These are phyloP conservation scores for Scyliorhinus canicula DNA, from an alignment of 2,797 vertebrate genomes.

Conservation along the genomic window DNA sequence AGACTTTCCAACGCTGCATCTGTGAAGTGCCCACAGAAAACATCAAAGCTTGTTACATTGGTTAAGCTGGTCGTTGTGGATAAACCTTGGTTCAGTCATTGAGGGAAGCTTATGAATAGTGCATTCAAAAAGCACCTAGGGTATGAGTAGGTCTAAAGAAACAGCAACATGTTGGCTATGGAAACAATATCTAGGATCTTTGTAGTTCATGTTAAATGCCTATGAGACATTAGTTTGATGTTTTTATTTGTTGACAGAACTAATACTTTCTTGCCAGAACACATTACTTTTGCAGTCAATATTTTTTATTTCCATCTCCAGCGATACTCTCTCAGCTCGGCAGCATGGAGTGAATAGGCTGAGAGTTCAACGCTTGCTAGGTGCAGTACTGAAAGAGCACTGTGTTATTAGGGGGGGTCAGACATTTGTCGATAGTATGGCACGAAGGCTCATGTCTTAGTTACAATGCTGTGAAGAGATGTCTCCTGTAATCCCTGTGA, in stretches of 20 bases:
- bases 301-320: neutral
- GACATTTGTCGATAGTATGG: too few relatives aligned
- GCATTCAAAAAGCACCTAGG: neutral
- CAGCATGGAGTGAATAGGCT: too few relatives aligned
- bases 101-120: neutral
- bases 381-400: too few relatives aligned
- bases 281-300: neutral
- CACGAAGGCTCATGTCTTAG: too few relatives aligned
- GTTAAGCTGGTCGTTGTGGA: neutral
- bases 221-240: neutral
- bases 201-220: neutral
- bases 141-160: neutral
- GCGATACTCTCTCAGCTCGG: neutral
- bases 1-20: neutral
- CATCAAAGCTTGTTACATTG: neutral
- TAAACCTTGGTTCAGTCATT: neutral
- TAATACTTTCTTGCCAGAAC: neutral
- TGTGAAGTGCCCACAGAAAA: neutral
- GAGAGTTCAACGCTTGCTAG: too few relatives aligned
- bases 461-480: too few relatives aligned
- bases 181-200: neutral
- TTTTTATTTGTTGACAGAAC: neutral
- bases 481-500: too few relatives aligned
- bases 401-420: too few relatives aligned
- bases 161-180: neutral